Evolutionary conservation across 2,113 vertebrate species (phyloP).

Genomic region (Centropus bengalensis): DNA sequence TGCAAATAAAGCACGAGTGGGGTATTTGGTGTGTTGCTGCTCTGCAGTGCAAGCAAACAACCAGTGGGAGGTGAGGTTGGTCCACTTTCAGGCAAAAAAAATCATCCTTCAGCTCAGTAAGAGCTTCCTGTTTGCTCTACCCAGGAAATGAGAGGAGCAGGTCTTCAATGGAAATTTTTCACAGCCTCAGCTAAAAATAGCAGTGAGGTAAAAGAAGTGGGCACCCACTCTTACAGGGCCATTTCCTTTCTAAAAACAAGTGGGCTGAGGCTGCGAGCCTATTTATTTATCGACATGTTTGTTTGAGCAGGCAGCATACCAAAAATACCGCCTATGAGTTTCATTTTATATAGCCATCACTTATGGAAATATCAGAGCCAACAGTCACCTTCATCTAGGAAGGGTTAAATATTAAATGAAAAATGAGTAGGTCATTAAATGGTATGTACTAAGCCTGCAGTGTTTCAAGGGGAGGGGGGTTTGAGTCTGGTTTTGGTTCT

Average conservation of each 20-base stretch:
- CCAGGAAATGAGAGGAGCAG: slow-evolving; percentile 77
- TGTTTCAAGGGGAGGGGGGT: not conserved
- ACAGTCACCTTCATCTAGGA: not conserved
- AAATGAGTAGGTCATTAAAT: not conserved
- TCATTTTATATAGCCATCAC: not conserved
- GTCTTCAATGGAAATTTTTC: slow-evolving; percentile 85
- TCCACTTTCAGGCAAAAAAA: not conserved
- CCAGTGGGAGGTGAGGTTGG: slow-evolving; percentile 68
- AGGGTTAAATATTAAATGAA: not conserved
- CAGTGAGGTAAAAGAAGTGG: slow-evolving; percentile 60
- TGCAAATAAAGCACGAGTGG: accelerated
- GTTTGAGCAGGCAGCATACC: not conserved
- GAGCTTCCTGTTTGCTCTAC: slow-evolving; percentile 82
- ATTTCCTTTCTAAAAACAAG: slow-evolving; percentile 56
- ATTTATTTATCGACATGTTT: slow-evolving; percentile 24
- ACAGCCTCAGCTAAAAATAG: slow-evolving; percentile 84
- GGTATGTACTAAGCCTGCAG: not conserved
- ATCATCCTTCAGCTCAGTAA: slow-evolving; percentile 24
- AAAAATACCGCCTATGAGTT: not conserved
- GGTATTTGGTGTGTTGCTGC: not conserved
- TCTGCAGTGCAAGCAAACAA: not conserved
- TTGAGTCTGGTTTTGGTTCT: not conserved
- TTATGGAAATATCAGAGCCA: not conserved
- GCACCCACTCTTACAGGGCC: slow-evolving; percentile 37
- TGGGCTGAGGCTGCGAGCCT: not conserved